A percentile compares a stretch with the other conserved stretches of the same genome.
phyloP scores from a whole-genome alignment of 1,140 invertebrate species.

The Drosophila subpulchrella region DNA sequence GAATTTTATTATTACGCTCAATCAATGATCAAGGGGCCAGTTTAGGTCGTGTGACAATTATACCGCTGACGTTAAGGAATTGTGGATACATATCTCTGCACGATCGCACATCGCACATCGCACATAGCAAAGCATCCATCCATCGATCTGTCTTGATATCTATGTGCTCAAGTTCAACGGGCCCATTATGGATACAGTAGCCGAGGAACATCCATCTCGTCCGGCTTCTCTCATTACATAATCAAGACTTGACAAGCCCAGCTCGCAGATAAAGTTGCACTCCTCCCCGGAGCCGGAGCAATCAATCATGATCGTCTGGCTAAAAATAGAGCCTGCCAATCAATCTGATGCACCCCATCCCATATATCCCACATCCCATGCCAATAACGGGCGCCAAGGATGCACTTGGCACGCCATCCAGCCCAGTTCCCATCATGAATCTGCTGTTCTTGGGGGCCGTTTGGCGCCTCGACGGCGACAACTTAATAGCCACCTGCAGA shows the following conservation, averaged over 20 bases:
- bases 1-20: constrained; percentile 84
- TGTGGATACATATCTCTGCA: constrained; percentile 49
- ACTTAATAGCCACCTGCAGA: constrained; percentile 75
- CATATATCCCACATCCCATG: constrained; percentile 14
- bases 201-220: constrained; percentile 9
- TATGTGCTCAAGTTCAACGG: constrained; percentile 67
- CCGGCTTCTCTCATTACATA: constrained; percentile 73
- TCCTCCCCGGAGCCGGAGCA: constrained; percentile 29
- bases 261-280: constrained; percentile 7
- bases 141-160: background rate
- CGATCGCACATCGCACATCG: background rate
- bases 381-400: constrained; percentile 81
- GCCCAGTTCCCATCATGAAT: constrained; percentile 80
- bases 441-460: constrained; percentile 47
- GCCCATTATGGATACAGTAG: constrained; percentile 63
- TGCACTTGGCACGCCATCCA: constrained; percentile 69
- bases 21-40: constrained; percentile 82
- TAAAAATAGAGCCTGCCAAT: constrained; percentile 78
- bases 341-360: constrained; percentile 26
- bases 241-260: constrained; percentile 57
- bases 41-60: constrained; percentile 84
- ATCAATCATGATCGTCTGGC: constrained; percentile 74
- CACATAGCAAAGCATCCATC: constrained; percentile 2
- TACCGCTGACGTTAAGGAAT: constrained; percentile 79
- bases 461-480: constrained; percentile 76